Evolutionary conservation across 2,113 vertebrate genomes (phyloP), one percentile per base, ranked within the genome.

Genomic region (Prionailurus bengalensis): DNA sequence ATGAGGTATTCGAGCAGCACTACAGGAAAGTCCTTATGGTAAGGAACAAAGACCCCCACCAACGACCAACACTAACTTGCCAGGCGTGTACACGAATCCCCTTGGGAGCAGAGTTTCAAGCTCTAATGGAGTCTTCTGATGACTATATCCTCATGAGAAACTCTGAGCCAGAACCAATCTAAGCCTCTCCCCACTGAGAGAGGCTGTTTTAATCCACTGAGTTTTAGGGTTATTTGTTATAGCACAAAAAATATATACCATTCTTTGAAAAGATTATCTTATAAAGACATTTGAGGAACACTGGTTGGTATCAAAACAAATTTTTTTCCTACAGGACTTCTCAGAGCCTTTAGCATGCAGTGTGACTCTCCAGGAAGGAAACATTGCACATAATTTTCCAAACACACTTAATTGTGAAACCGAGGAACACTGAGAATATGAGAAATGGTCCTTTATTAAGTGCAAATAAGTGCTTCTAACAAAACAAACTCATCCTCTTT

Each of bases 221-320:
- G 33, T 81, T 90, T 53, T 31, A 71, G 53, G 65, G 58, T 66
- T 85, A 33, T 63, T 25, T 93, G n/a, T 78, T 65, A 71, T 8
- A 82, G 0, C 55, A 6, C 17, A 68, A 78, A 4, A 81, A 51
- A 83, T 87, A 95, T 12, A n/a, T 14, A 61, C 25, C 4, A 61
- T 58, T 83, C 68, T 97, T 66, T 66, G 45, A n/a, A 90, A 87
- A 89, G 58, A 63, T 39, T n/a, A 79, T 31, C 91, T 92, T 94
- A 91, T 55, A 93, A 76, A 92, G 48, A 55, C 45, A 5, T 83
- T 21, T 55, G 51, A 73, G 36, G n/a, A 85, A 55, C 16, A 79
- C 4, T 36, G n/a, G 21, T 7, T 91, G 55, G 61, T 68, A 51
- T 6, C 55, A 81, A 95, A 95, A 76, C 17, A 63, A 65, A 16